phyloP scores from a whole-genome alignment of 1,140 invertebrate genomes.

The Adoxophyes honmai region DNA sequence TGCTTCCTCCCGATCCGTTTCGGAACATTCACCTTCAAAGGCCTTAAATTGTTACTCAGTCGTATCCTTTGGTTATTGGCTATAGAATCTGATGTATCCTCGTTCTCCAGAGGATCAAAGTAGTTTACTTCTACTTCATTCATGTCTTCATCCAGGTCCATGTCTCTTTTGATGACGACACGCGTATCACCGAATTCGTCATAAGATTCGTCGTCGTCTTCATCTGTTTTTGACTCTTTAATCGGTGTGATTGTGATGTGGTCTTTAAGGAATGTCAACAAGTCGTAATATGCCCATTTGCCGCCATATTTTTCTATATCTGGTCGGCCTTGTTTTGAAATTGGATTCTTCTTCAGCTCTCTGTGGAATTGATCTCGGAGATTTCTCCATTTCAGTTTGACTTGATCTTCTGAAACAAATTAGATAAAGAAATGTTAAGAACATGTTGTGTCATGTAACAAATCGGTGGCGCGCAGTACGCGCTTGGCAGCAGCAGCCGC shows the following conservation, averaged over 20 bases:
- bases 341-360: not conserved
- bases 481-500: too few species aligned
- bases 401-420: conserved; percentile 2
- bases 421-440: not conserved
- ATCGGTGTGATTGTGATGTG: not conserved
- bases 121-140: not conserved
- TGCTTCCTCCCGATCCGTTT: not conserved
- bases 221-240: not conserved
- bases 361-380: conserved; percentile 1
- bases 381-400: conserved; percentile 8
- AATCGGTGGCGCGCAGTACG: too few species aligned
- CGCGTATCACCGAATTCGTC: not conserved
- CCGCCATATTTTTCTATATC: not conserved
- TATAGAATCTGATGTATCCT: conserved; percentile 5
- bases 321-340: not conserved
- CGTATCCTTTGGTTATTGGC: not conserved
- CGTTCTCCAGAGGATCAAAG: not conserved
- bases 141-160: not conserved
- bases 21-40: not conserved
- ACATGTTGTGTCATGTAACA: too few species aligned
- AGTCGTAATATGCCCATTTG: not conserved
- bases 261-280: not conserved
- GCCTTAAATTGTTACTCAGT: not conserved
- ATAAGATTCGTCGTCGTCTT: not conserved
- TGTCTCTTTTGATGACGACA: not conserved